Percentiles rank a stretch among this genome's conserved stretches.
Conservation (phyloP, 2,797 vertebrate genomes). For the Gymnoscopelus microlampas region DNA sequence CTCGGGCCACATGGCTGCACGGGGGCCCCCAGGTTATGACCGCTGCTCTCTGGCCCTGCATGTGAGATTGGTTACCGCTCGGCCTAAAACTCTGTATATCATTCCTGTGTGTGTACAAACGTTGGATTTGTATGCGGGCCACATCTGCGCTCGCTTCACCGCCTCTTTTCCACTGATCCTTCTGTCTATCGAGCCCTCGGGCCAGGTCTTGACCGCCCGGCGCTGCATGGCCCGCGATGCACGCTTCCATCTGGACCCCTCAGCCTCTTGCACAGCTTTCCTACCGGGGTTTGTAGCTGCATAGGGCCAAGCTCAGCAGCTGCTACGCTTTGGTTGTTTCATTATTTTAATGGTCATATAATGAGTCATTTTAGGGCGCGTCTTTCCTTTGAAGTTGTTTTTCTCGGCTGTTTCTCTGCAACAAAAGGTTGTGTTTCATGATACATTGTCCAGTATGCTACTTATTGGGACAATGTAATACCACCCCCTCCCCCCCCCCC, state of each 20-base stretch:
- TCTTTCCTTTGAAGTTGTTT: too few relatives aligned
- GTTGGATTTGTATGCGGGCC: background rate
- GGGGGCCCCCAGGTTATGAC: conserved; percentile 8
- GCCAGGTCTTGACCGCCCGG: background rate
- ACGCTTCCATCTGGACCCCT: background rate
- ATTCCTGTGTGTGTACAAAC: conserved; percentile 16
- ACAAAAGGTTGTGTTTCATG: too few relatives aligned
- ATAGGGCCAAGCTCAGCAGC: too few relatives aligned
- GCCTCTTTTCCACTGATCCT: background rate
- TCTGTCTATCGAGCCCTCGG: background rate
- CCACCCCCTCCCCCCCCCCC: too few relatives aligned
- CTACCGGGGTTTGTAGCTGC: too few relatives aligned
- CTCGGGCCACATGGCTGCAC: conserved; percentile 27
- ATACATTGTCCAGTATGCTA: too few relatives aligned
- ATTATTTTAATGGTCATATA: too few relatives aligned
- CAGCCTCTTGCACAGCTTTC: background rate
- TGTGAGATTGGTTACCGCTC: conserved; percentile 28
- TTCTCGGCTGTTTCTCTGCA: too few relatives aligned
- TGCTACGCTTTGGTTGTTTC: too few relatives aligned
- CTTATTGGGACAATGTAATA: too few relatives aligned
- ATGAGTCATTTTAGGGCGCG: too few relatives aligned
- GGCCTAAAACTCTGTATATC: conserved; percentile 5
- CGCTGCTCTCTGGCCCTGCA: conserved; percentile 13
- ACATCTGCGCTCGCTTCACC: background rate
- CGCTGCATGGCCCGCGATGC: background rate